Evolutionary conservation across 1,140 invertebrate species (phyloP).

Genomic region (Neodiprion virginianus): DNA sequence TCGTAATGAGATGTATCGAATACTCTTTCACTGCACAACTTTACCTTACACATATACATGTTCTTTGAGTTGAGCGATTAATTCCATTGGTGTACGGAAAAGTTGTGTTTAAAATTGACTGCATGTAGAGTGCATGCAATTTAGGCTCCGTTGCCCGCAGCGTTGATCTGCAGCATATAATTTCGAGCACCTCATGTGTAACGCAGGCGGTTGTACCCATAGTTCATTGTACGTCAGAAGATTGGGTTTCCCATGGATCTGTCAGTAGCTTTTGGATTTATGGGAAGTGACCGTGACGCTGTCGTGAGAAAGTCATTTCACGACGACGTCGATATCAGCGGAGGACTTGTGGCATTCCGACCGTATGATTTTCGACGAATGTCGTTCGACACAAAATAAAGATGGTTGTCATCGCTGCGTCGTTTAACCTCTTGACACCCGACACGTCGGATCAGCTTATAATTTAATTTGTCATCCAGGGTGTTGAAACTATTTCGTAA

Average conservation of each 20-base stretch:
- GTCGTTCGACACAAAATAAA: not conserved
- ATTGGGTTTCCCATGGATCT: not conserved
- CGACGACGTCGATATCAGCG: not conserved
- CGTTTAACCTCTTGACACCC: not conserved
- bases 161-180: too few relatives aligned
- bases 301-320: not conserved
- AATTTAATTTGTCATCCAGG: not conserved
- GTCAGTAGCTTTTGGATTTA: not conserved
- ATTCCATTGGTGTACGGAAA: too few relatives aligned
- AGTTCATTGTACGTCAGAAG: not conserved
- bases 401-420: not conserved
- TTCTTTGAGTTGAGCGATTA: too few relatives aligned
- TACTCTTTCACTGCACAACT: too few relatives aligned
- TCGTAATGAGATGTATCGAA: too few relatives aligned
- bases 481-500: not conserved
- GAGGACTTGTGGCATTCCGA: not conserved
- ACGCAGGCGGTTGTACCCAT: too few relatives aligned
- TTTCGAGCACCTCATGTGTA: too few relatives aligned
- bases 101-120: too few relatives aligned
- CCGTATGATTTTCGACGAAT: too few relatives aligned
- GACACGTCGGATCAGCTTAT: not conserved
- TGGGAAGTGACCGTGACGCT: not conserved
- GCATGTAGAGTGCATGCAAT: too few relatives aligned
- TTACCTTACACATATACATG: too few relatives aligned
- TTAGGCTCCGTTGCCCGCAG: too few relatives aligned